Evolutionary conservation across 2,888 invertebrate species (phyloP), one percentile per base, ranked within the genome.

Genomic region (Cantharis lateralis): DNA sequence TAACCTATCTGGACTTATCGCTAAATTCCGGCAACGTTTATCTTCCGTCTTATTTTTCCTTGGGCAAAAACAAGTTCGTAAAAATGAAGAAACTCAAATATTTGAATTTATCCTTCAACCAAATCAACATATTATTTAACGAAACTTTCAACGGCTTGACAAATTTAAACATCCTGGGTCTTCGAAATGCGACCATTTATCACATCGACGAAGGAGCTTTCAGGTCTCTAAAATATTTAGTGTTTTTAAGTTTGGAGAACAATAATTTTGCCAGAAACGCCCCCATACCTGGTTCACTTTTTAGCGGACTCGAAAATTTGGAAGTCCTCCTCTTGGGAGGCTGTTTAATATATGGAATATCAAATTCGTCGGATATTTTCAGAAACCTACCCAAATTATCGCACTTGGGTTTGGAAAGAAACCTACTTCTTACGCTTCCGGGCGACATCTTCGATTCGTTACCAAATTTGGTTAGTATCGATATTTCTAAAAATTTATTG

Each of bases 81-180:
- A 87, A 90, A 79, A 89, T 90, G 85, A 88, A 86, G 18, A 87
- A 89, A 63, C 81, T 92, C 5, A 85, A 85, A 82, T 87, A 89
- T 75, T 84, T 92, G 10, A 90, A 91, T 82, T 83, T 92, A 64
- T 89, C 90, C 2, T 91, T 86, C 78, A 92, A 92, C 80, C 89
- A 89, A 81, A 88, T 92, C 16, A 88, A 90, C 80, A 88, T 89
- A 28, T 83, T 92, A 74, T 90, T 88, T 77, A 85, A 90, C 72
- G 88, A 88, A 48, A 89, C 90, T 2, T 92, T 92, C 81, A 85
- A 83, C 48, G 91, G 91, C 15, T 85, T 92, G 78, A 83, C 85
- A 16, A 89, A 89, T 80, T 85, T 92, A 62, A 87, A 85, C 82
- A 86, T 88, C 78, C 85, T 92, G 73, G 89, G 88, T 68, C 84